Conservation (phyloP, 2,888 invertebrate species). For the Dermolepida albohirtum region DNA sequence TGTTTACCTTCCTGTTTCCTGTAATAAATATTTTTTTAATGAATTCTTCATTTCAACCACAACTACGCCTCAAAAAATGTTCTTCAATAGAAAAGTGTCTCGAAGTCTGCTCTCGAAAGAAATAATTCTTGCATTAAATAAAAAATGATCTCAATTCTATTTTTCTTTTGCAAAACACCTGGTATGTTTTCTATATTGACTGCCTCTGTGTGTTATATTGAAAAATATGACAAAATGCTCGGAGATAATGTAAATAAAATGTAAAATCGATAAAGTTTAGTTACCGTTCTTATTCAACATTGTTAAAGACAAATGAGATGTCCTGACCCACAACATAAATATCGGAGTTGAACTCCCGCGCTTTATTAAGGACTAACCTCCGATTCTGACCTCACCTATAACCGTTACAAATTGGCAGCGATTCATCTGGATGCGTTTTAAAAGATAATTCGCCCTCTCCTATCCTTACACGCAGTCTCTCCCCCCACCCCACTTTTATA, state of each 20-base stretch:
- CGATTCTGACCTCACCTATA: constrained; percentile 58
- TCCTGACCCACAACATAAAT: constrained; percentile 62
- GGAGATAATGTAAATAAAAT: constrained; percentile 18
- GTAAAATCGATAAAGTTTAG: background rate
- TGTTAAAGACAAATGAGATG: constrained; percentile 60
- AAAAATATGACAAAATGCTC: no score
- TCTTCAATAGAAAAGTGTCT: no score
- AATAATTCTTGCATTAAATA: no score
- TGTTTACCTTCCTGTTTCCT: no score
- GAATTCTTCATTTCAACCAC: no score
- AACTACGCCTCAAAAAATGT: no score
- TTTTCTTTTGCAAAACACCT: no score
- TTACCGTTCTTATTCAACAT: constrained; percentile 1
- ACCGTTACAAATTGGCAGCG: constrained; percentile 59
- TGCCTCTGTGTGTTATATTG: no score
- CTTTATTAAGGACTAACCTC: constrained; percentile 61
- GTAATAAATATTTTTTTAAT: no score
- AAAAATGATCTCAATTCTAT: no score
- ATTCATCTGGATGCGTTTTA: constrained; percentile 55
- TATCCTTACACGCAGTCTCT: background rate
- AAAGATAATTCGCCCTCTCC: constrained; percentile 15
- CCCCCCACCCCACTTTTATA: background rate
- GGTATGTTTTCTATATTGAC: no score
- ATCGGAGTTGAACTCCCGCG: constrained; percentile 56
- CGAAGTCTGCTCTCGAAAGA: no score